Percentiles rank a stretch among this genome's conserved stretches.
Conservation (phyloP, 2,113 vertebrate genomes). For the Coreoperca whiteheadi region DNA sequence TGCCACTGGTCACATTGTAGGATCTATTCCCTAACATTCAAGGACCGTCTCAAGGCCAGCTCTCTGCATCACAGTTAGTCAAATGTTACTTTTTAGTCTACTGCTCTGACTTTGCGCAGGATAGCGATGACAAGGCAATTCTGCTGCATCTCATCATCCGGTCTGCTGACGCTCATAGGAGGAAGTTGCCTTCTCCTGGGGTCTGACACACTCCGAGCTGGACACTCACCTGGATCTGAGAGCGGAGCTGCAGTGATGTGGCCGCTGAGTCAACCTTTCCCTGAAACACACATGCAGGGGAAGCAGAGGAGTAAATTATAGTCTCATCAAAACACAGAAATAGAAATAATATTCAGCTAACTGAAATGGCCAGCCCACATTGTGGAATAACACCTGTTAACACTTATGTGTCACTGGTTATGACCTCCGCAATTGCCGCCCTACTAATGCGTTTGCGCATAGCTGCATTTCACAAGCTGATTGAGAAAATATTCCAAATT, state of each 20-base stretch:
- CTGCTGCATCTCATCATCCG: conserved; percentile 31
- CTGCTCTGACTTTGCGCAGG: not conserved
- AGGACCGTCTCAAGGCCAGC: conserved; percentile 16
- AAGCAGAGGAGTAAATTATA: conserved; percentile 58
- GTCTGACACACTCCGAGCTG: conserved; percentile 46
- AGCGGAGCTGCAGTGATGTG: conserved; percentile 91
- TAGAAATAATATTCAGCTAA: conserved; percentile 53
- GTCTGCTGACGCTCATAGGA: conserved; percentile 54
- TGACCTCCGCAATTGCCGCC: not conserved
- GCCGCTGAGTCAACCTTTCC: conserved; percentile 86
- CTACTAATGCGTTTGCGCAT: not conserved
- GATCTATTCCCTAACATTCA: not conserved
- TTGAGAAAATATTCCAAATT: not conserved
- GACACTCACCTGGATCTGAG: conserved; percentile 92
- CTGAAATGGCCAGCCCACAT: not conserved
- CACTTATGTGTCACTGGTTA: not conserved
- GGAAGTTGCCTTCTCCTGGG: conserved; percentile 55
- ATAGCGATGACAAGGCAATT: conserved; percentile 45
- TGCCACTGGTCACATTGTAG: not conserved
- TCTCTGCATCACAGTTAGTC: conserved; percentile 8
- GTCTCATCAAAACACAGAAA: conserved; percentile 56
- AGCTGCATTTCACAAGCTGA: not conserved
- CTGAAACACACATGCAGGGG: conserved; percentile 70
- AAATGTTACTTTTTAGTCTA: not conserved
- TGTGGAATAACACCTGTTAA: conserved; percentile 15